A percentile compares a stretch with the other conserved stretches of the same genome.
Conservation (phyloP, 2,113 vertebrate genomes). For the Alligator sinensis region DNA sequence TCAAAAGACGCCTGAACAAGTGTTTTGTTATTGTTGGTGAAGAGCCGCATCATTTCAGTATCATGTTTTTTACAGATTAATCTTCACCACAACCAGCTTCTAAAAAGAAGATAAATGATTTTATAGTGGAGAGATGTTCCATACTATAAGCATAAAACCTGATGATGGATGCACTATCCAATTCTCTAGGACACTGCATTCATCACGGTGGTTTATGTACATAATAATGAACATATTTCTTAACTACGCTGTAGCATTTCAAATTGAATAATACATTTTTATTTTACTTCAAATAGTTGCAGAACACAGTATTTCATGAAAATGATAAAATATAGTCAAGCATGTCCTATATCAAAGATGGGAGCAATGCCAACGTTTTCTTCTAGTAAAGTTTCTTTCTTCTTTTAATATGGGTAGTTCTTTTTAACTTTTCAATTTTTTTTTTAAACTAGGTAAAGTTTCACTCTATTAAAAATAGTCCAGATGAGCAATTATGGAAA, state of each 20-base stretch:
- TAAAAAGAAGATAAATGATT: slow-evolving; percentile 5
- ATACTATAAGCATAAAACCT: accelerated
- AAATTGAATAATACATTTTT: slow-evolving; percentile 39
- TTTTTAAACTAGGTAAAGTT: background rate
- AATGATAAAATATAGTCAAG: slow-evolving; percentile 14
- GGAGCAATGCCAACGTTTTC: accelerated
- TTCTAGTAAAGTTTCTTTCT: accelerated
- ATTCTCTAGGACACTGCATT: slow-evolving; percentile 12
- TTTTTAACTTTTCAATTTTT: background rate
- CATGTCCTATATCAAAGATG: accelerated
- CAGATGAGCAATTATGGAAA: background rate
- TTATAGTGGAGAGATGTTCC: background rate
- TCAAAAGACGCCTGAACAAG: background rate
- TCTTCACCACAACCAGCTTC: background rate
- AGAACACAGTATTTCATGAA: background rate
- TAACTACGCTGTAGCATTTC: background rate
- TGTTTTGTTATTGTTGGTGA: background rate
- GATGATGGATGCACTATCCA: background rate
- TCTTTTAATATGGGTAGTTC: accelerated
- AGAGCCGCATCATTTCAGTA: background rate
- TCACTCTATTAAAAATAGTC: background rate
- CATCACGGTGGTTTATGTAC: slow-evolving; percentile 26
- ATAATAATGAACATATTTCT: slow-evolving; percentile 4
- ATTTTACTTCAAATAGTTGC: slow-evolving; percentile 11
- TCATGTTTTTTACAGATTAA: background rate